These are phyloP conservation scores for Drosophila mayri DNA, from an alignment of 1,140 invertebrate species.

Conservation along the genomic window DNA sequence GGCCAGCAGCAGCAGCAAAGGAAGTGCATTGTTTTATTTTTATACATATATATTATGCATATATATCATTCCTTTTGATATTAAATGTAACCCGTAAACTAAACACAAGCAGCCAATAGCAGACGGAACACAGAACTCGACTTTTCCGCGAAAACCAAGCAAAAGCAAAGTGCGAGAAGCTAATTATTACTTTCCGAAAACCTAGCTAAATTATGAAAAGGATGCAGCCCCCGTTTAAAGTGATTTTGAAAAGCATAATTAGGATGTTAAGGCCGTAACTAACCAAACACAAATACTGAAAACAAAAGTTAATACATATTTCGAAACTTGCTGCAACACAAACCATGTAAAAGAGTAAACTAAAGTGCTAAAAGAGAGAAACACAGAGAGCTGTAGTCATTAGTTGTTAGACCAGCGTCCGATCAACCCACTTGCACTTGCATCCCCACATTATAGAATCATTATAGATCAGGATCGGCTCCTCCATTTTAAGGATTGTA, in stretches of 20 bases:
- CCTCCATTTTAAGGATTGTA: conserved; percentile 50
- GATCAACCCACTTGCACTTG: conserved; percentile 24
- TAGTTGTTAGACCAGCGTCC: conserved; percentile 47
- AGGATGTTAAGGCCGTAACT: conserved; percentile 53
- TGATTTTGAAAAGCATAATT: conserved; percentile 71
- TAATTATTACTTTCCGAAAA: conserved; percentile 30
- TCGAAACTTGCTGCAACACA: conserved; percentile 2
- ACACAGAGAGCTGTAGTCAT: conserved; percentile 35
- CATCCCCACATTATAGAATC: conserved; percentile 4
- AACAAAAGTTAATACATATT: conserved; percentile 42
- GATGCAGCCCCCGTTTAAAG: conserved; percentile 42
- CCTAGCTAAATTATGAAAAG: conserved; percentile 61
- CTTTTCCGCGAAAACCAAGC: conserved; percentile 18
- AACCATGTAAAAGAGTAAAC: not conserved
- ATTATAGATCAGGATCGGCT: conserved; percentile 18
- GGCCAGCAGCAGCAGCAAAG: conserved; percentile 44
- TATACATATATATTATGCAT: conserved; percentile 72
- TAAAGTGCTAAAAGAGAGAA: conserved; percentile 55
- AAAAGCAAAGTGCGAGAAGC: conserved; percentile 46
- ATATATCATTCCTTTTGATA: conserved; percentile 85
- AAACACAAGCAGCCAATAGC: conserved; percentile 50
- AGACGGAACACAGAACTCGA: conserved; percentile 49
- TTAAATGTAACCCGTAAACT: conserved; percentile 67
- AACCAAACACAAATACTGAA: conserved; percentile 49
- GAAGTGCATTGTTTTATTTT: conserved; percentile 81